Evolutionary conservation across 2,113 vertebrate species (phyloP), one percentile per base, ranked within the genome.

Genomic region (Micronycteris hirsuta): DNA sequence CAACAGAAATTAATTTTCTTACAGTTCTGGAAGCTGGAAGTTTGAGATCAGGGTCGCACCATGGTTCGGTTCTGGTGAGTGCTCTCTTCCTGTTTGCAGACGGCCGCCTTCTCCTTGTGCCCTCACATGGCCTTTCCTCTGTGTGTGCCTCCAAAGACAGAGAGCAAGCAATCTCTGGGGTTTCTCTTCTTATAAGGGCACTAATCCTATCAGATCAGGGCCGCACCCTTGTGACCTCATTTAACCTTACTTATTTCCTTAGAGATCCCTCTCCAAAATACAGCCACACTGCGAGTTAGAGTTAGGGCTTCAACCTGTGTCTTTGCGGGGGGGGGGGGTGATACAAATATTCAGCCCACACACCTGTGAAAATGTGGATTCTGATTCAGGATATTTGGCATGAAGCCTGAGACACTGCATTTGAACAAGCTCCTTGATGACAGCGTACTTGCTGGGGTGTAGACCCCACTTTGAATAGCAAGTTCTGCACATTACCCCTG

Each of bases 371-470:
- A 70, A 10, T 38, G 70, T 31, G 4, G 10, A 3, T 26, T 74
- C 70, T 80, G n/a, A 31, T 2, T 77, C 38, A 13, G 43, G 20
- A 2, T 14, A 1, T 43, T 9, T 36, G 36, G 26, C 49, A 3
- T 20, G 26, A 58, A 54, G 24, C 13, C 16, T 10, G 61, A 43
- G 2, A 13, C 26, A 10, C 31, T 33, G 15, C 26, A 7, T 74
- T 61, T 22, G 68, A 20, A n/a, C 17, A 0, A 17, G 17, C 43
- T 54, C 22, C 43, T 17, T 3, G 1, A 4, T 22, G 70, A 38
- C 7, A 3, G 14, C 0, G 0, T 7, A 8, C 3, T n/a, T 16
- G 5, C 28, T 61, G 71, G 28, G 17, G 19, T 17, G 0, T 17
- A 43, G 47, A 31, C 4, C 8, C 17, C 4, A 3, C 19, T 22